These are phyloP conservation scores for Onchidella celtica DNA, from an alignment of 2,888 invertebrate genomes.

Conservation along the genomic window DNA sequence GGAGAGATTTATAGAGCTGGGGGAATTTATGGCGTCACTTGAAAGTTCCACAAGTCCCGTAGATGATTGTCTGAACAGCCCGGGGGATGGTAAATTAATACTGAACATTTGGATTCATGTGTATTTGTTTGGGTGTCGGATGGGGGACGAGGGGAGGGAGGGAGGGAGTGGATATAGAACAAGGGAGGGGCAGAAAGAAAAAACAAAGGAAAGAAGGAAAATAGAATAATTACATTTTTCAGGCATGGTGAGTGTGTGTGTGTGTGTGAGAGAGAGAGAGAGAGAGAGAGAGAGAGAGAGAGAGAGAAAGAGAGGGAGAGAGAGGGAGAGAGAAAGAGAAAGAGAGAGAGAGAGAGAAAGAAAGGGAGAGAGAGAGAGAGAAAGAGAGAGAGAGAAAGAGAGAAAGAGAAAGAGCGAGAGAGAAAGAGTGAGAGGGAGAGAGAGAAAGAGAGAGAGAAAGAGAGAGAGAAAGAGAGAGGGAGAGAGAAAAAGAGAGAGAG, in stretches of 20 bases:
- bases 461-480: not conserved
- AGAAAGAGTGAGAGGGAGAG: not conserved
- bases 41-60: too few relatives aligned
- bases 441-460: not conserved
- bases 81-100: too few relatives aligned
- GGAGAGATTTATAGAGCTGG: too few relatives aligned
- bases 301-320: not conserved
- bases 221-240: too few relatives aligned
- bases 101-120: too few relatives aligned
- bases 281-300: conserved; percentile 1
- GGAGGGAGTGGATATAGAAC: too few relatives aligned
- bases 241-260: not conserved
- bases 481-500: not conserved
- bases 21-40: too few relatives aligned
- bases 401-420: conserved; percentile 16
- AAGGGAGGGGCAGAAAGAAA: too few relatives aligned
- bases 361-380: not conserved
- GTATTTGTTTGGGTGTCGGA: too few relatives aligned
- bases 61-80: too few relatives aligned
- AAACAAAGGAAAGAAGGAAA: too few relatives aligned
- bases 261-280: not conserved
- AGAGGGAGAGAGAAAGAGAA: not conserved
- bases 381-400: not conserved
- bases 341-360: not conserved
- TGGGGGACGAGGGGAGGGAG: too few relatives aligned